A percentile compares a stretch with the other conserved stretches of the same genome.
phyloP scores from a whole-genome alignment of 2,113 vertebrate genomes.

The Chroicocephalus ridibundus region DNA sequence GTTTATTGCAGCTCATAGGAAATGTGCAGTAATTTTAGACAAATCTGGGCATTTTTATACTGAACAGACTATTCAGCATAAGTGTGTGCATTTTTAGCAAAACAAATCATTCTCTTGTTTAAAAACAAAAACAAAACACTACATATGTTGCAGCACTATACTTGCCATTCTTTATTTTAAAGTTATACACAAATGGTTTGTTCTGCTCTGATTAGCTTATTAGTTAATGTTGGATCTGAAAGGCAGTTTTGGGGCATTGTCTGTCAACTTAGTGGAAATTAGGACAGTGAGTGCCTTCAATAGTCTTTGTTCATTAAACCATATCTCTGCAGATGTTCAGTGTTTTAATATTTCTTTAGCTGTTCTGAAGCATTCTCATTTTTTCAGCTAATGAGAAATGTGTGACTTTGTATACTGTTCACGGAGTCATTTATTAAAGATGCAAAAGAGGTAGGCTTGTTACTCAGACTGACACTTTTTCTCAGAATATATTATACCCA shows the following conservation, averaged over 20 bases:
- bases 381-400: conserved; percentile 50
- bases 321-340: conserved; percentile 77
- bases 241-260: conserved; percentile 77
- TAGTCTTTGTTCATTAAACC: conserved; percentile 80
- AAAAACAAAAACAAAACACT: conserved; percentile 42
- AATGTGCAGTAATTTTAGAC: neutral
- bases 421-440: neutral
- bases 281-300: conserved; percentile 77
- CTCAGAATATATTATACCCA: neutral
- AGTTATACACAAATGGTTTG: conserved; percentile 66
- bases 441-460: neutral
- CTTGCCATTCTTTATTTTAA: conserved; percentile 61
- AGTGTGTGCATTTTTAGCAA: conserved; percentile 48
- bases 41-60: conserved; percentile 28
- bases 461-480: conserved; percentile 1
- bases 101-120: conserved; percentile 54
- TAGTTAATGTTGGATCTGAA: conserved; percentile 75
- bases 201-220: conserved; percentile 83
- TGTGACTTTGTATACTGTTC: neutral
- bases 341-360: conserved; percentile 61
- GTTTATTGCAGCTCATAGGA: conserved; percentile 14
- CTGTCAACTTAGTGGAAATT: conserved; percentile 79
- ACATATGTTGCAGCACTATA: conserved; percentile 37
- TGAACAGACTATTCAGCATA: conserved; percentile 55
- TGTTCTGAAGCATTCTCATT: conserved; percentile 47